These are phyloP conservation scores for Tetrapedia diversipes DNA, from an alignment of 2,888 invertebrate species.

Conservation along the genomic window DNA sequence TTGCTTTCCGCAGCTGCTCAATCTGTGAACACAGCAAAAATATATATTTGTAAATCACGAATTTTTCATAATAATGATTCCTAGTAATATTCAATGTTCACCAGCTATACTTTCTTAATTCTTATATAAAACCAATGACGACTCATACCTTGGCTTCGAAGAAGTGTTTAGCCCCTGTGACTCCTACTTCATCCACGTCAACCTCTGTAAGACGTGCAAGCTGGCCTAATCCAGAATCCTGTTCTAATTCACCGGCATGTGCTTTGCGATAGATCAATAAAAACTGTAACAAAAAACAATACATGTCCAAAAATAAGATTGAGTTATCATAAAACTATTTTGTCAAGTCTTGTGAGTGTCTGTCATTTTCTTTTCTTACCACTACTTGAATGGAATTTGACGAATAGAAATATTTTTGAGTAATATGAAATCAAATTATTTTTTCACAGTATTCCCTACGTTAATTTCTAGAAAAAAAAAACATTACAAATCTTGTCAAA, in stretches of 20 bases:
- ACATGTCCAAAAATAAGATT: conserved; percentile 14
- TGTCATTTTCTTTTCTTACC: background rate
- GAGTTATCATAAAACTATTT: conserved; percentile 3
- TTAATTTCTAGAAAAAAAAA: too few species aligned
- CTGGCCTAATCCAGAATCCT: conserved; percentile 93
- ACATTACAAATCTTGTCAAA: too few species aligned
- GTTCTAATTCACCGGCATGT: conserved; percentile 93
- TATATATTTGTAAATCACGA: conserved; percentile 43
- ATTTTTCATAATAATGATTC: conserved; percentile 3
- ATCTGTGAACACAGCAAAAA: conserved; percentile 85
- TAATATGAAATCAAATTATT: too few species aligned
- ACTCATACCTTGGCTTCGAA: conserved; percentile 93
- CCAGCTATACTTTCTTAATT: background rate
- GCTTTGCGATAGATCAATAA: conserved; percentile 93
- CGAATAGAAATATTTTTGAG: too few species aligned
- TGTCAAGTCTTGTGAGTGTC: background rate
- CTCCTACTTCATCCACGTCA: conserved; percentile 96
- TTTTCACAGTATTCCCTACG: too few species aligned
- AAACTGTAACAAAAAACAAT: conserved; percentile 83
- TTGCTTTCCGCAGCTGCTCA: conserved; percentile 91
- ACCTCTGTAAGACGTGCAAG: conserved; percentile 95
- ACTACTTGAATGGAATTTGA: too few species aligned
- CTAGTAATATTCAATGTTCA: conserved; percentile 6
- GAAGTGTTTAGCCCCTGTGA: conserved; percentile 96
- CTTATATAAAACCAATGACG: background rate